Evolutionary conservation across 1,140 invertebrate genomes (phyloP), one percentile per base, ranked within the genome.

Genomic region (Drosophila setifemur): DNA sequence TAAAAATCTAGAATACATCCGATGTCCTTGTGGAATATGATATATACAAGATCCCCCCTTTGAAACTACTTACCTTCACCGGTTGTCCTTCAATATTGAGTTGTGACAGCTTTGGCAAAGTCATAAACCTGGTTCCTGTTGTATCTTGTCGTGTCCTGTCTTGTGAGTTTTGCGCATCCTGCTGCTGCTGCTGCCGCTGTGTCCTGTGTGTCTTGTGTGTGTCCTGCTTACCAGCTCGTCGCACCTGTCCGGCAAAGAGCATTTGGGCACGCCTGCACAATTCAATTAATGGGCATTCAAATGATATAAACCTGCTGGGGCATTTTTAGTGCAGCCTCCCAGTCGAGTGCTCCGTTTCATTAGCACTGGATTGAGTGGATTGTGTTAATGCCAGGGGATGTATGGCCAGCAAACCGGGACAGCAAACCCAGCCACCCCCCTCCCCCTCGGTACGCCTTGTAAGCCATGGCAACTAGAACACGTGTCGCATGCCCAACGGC

Each of bases 261-360:
- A 52, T 39, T 57, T 68, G 58, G 47, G 60, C 66, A 75, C 67
- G 61, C 75, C 73, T 42, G 53, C 58, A 53, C 75, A 86, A 86
- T 86, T 86, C 82, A 86, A 86, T 86, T 86, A 86, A 81, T 86
- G 81, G 75, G 39, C 81, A 86, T 86, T 86, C 82, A 86, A 86
- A 81, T 73, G 75, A 73, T 73, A 86, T 76, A 87, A 86, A 86
- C 72, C 77, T 66, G 58, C 60, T 53, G 52, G 68, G 81, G 71
- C 81, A 69, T 72, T 79, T 85, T 85, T 85, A 86, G 71, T 81
- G 81, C 81, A 64, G 42, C 12, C 54, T 25, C 16, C 23, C 54
- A 31, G 28, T 44, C 39, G 16, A 68, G 43, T 66, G 73, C 43
- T 72, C 48, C 39, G 67, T 53, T 71, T 75, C 79, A 86, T 78